Evolutionary conservation across 2,797 vertebrate species (phyloP), one percentile per base, ranked within the genome.

Genomic region (Sebastes trivittatus): DNA sequence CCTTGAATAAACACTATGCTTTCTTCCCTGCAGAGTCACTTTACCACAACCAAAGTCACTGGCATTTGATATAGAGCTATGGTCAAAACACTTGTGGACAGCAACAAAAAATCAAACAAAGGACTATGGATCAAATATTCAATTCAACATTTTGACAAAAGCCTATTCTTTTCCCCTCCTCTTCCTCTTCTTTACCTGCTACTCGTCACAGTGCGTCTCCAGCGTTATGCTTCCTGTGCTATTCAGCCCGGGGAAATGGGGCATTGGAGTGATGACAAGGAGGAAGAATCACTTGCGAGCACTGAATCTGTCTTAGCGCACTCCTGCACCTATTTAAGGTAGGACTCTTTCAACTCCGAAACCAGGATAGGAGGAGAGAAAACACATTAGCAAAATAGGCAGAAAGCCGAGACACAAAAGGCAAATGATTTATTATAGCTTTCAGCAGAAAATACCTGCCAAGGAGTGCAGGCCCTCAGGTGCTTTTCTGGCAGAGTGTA

Each of bases 361-460:
- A 85, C 72, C 72, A 49, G 82, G 83, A 86, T 62, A 16, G 78
- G 80, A 77, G 81, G 84, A 88, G 83, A 87, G 82, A 93, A 90
- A 94, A 94, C 90, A 91, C 93, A 93, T 93, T 92, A 94, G 90
- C 82, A 83, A 92, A 92, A 89, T 76, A 79, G 86, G 78, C 67
- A 84, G 85, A 90, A 85, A 77, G 87, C 82, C 32, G 81, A 91
- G 89, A 92, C 86, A 94, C 93, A 94, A 94, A 94, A 88, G 92
- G 60, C 87, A 92, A 94, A 94, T 95, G 92, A 95, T 95, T 95
- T 93, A 95, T 95, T 93, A 92, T 88, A 85, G 92, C 93, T 94
- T 92, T 95, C 91, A 93, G 89, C 87, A 89, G 80, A 94, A 93
- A 93, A 94, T 94, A 93, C 94, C 89, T 91, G 88, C 20, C 13